Evolutionary conservation across 2,888 invertebrate genomes (phyloP).

Genomic region (Timandra comae): DNA sequence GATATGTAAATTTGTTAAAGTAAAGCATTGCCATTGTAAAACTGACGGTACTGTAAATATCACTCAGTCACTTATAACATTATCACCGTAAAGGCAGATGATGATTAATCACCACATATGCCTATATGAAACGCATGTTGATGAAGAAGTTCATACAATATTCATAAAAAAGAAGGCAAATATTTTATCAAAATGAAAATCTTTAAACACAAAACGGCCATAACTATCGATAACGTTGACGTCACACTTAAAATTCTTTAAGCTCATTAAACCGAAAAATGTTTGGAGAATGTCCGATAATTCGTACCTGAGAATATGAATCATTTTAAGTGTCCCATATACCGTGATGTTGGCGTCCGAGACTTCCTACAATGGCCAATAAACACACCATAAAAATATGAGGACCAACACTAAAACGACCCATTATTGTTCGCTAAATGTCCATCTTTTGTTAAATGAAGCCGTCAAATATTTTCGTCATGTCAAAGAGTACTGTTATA

Average conservation of each 20-base stretch:
- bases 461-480: constrained; percentile 53
- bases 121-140: no score
- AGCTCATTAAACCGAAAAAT: constrained; percentile 56
- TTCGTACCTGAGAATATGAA: constrained; percentile 56
- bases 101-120: no score
- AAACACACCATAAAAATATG: constrained; percentile 73
- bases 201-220: constrained; percentile 7
- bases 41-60: no score
- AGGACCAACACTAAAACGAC: constrained; percentile 65
- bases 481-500: constrained; percentile 32
- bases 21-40: no score
- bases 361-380: constrained; percentile 66
- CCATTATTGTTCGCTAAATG: constrained; percentile 66
- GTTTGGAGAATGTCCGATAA: constrained; percentile 52
- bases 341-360: constrained; percentile 42
- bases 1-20: no score
- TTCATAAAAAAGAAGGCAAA: no score
- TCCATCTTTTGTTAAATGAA: constrained; percentile 70
- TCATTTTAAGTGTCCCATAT: constrained; percentile 57
- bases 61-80: no score
- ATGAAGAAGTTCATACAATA: no score
- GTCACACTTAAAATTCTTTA: constrained; percentile 9
- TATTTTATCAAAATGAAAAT: constrained; percentile 6
- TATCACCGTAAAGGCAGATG: no score
- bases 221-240: constrained; percentile 15